These are phyloP conservation scores for Tamias sibiricus DNA, from an alignment of 2,113 vertebrate genomes.

Conservation along the genomic window DNA sequence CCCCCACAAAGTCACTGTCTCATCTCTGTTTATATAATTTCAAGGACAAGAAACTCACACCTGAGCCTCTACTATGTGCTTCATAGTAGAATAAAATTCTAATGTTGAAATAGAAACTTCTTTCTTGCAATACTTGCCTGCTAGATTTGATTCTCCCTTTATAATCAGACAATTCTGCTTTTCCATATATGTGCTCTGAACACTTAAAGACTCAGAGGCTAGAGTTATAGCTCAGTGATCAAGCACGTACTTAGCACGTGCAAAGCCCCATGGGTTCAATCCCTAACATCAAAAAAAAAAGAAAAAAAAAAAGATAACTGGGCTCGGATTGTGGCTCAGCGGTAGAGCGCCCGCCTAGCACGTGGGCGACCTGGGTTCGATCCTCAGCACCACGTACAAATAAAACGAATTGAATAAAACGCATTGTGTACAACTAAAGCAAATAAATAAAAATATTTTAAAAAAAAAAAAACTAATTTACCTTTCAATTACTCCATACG, in stretches of 20 bases:
- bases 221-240: not conserved
- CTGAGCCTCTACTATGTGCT: not conserved
- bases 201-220: not conserved
- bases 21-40: not conserved
- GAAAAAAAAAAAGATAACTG: not conserved
- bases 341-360: too few relatives aligned
- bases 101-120: not conserved
- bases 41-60: not conserved
- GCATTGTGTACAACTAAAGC: too few relatives aligned
- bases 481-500: not conserved
- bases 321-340: too few relatives aligned
- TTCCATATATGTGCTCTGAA: not conserved
- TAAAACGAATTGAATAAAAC: too few relatives aligned
- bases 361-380: too few relatives aligned
- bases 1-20: not conserved
- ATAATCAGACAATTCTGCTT: constrained; percentile 1
- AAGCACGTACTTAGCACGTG: not conserved
- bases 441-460: too few relatives aligned
- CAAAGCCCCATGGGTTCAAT: not conserved
- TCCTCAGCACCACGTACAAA: too few relatives aligned
- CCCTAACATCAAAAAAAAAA: too few relatives aligned
- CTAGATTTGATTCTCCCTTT: not conserved
- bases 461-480: not conserved
- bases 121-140: not conserved
- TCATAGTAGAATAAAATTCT: not conserved